Evolutionary conservation across 2,113 vertebrate genomes (phyloP).

Genomic region (Prietella phreatophila): DNA sequence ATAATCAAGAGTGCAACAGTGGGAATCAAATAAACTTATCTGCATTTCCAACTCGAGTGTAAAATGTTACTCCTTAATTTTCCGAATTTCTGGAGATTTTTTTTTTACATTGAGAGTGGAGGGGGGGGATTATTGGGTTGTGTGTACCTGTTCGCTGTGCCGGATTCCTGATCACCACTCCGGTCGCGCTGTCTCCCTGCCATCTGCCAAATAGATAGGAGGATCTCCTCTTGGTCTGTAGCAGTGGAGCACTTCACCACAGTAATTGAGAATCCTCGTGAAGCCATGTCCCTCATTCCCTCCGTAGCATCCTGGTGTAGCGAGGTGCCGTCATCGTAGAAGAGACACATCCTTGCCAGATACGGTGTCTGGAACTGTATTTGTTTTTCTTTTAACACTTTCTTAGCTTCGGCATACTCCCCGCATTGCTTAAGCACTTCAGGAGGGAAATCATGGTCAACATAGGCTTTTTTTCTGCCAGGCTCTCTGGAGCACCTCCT

Average conservation of each 20-base stretch:
- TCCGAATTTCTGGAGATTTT: no score
- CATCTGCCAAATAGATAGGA: neutral
- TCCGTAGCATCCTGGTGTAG: no score
- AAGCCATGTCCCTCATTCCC: constrained; percentile 12
- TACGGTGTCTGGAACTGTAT: no score
- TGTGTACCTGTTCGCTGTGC: no score
- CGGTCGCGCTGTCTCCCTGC: neutral
- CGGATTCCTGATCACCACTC: neutral
- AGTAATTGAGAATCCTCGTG: neutral
- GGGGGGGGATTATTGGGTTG: no score
- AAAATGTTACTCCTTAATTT: no score
- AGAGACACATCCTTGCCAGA: no score
- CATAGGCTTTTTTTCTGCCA: neutral
- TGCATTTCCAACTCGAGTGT: no score
- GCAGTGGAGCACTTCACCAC: neutral
- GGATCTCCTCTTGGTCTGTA: neutral
- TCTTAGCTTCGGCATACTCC: neutral
- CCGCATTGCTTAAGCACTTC: neutral
- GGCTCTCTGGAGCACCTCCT: neutral
- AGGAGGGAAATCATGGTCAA: neutral
- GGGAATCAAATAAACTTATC: no score
- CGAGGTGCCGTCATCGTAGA: no score
- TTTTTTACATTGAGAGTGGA: no score
- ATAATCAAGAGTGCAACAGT: no score
- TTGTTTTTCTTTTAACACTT: neutral